Percentiles rank a stretch among this genome's conserved stretches.
phyloP scores from a whole-genome alignment of 2,797 vertebrate genomes.

The Carduelis carduelis region DNA sequence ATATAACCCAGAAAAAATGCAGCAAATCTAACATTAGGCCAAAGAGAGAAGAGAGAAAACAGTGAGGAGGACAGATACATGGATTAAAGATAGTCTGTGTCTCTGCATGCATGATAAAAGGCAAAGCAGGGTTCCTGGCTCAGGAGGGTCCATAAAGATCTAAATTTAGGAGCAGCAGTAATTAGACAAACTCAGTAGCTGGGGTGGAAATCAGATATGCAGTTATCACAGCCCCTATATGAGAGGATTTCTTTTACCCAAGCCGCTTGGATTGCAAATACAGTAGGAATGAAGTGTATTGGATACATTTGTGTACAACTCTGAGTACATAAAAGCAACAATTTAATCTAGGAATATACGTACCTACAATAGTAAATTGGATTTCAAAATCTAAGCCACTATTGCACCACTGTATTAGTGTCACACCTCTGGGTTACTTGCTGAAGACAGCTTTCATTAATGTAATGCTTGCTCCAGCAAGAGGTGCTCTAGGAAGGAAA shows the following conservation, averaged over 20 bases:
- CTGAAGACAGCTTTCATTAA: fast-evolving
- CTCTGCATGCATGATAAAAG: background rate
- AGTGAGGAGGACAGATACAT: background rate
- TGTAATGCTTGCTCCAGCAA: background rate
- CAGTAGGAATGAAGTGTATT: background rate
- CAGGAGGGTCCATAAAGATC: background rate
- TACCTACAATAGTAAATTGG: background rate
- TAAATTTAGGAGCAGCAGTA: background rate
- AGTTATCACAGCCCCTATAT: background rate
- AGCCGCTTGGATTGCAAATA: background rate
- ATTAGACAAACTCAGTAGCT: background rate
- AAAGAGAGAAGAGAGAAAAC: background rate
- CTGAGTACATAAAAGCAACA: background rate
- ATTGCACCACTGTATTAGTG: fast-evolving
- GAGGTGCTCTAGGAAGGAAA: background rate
- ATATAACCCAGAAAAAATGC: background rate
- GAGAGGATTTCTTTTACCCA: background rate
- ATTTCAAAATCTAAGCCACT: background rate
- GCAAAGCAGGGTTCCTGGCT: background rate
- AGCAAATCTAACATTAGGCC: background rate
- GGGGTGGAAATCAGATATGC: background rate
- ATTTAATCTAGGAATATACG: background rate
- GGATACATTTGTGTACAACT: fast-evolving
- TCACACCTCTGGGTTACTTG: background rate
- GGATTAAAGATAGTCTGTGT: background rate